These are phyloP conservation scores for Yoshiicerus persimilis DNA, from an alignment of 1,140 invertebrate species.

Conservation along the genomic window DNA sequence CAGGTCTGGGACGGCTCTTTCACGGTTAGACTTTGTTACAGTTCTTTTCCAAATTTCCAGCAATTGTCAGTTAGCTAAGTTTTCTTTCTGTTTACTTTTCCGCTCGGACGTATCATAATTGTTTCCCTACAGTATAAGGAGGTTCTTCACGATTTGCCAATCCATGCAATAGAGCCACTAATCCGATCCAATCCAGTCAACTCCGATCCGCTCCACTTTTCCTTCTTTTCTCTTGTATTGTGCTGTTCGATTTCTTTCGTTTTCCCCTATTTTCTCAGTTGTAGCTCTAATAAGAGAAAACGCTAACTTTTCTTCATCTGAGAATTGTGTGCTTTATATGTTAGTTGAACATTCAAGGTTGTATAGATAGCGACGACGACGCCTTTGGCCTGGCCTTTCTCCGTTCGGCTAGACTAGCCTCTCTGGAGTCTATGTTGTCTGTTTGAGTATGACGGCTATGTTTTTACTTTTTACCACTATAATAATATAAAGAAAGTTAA, in stretches of 20 bases:
- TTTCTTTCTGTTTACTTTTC: neutral
- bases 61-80: neutral
- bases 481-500: neutral
- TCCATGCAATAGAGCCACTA: neutral
- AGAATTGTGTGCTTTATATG: neutral
- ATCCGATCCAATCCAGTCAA: neutral
- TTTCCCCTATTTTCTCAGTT: neutral
- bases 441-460: neutral
- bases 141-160: neutral
- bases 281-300: neutral
- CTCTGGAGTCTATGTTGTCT: neutral
- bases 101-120: neutral
- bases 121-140: neutral
- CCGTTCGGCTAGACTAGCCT: neutral
- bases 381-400: neutral
- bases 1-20: neutral
- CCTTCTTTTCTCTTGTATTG: neutral
- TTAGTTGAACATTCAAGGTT: neutral
- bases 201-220: neutral
- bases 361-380: neutral
- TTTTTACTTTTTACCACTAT: neutral
- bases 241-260: neutral
- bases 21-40: neutral
- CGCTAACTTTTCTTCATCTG: neutral
- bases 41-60: neutral